Conservation (phyloP, 1,140 invertebrate species). For the Fopius arisanus region DNA sequence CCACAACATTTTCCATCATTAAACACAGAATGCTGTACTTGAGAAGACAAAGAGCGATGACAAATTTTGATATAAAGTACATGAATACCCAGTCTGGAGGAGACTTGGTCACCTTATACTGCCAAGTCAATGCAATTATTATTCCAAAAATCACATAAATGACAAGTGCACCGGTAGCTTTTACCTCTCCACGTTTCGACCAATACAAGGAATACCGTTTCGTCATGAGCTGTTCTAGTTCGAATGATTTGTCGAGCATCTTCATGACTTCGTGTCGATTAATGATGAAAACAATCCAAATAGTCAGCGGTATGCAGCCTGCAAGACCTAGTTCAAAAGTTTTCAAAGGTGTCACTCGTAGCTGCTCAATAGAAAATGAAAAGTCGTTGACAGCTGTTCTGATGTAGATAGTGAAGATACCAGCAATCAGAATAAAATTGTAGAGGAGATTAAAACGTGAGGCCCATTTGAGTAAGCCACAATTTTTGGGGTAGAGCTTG, state of each 20-base stretch:
- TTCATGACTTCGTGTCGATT: not conserved
- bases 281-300: not conserved
- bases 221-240: not conserved
- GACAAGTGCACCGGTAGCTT: not conserved
- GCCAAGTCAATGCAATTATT: not conserved
- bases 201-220: not conserved
- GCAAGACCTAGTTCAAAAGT: not conserved
- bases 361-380: not conserved
- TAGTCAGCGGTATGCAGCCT: not conserved
- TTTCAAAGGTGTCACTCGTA: not conserved
- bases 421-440: not conserved
- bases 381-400: not conserved
- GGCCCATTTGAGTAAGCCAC: not conserved
- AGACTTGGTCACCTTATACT: not conserved
- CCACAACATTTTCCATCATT: not conserved
- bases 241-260: not conserved
- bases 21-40: not conserved
- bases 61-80: not conserved
- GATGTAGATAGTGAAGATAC: not conserved
- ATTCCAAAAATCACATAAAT: not conserved
- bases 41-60: not conserved
- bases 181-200: not conserved
- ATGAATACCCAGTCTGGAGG: not conserved
- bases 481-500: not conserved
- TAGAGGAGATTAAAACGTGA: not conserved